A percentile compares a stretch with the other conserved stretches of the same genome.
phyloP scores from a whole-genome alignment of 2,797 vertebrate species.

The Tokudaia muenninki region DNA sequence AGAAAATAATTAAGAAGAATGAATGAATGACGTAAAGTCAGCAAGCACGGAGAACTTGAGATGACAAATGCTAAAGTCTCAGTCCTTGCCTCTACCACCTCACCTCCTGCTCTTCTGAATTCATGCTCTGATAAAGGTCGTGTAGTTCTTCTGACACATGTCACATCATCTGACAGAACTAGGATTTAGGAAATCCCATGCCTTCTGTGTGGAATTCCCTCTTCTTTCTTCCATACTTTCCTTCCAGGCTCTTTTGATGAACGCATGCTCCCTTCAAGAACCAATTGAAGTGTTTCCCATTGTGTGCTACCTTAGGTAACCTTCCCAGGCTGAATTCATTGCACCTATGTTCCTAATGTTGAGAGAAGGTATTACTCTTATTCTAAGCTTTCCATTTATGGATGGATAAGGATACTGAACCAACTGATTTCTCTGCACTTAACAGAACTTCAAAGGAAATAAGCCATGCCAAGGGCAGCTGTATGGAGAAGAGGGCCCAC shows the following conservation, averaged over 20 bases:
- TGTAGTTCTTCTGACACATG: neutral
- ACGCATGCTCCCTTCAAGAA: constrained; percentile 19
- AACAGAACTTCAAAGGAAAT: neutral
- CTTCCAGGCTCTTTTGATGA: constrained; percentile 33
- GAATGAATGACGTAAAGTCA: neutral
- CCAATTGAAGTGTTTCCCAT: neutral
- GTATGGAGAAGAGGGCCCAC: neutral
- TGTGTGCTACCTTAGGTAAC: neutral
- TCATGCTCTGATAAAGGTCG: neutral
- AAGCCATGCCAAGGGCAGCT: neutral
- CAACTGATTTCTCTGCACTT: neutral
- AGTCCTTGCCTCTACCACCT: neutral
- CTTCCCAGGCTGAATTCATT: neutral
- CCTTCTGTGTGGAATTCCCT: neutral
- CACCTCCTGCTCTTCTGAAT: neutral
- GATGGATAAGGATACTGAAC: neutral
- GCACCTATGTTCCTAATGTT: too few relatives aligned
- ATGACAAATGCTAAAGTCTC: neutral
- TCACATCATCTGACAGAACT: neutral
- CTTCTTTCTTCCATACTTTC: neutral
- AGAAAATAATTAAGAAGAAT: constrained; percentile 31
- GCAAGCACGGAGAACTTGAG: constrained; percentile 6
- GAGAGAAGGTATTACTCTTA: neutral
- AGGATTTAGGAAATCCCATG: neutral
- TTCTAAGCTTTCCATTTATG: neutral